Conservation (phyloP, 2,113 vertebrate species). For the Psilopogon haemacephalus region DNA sequence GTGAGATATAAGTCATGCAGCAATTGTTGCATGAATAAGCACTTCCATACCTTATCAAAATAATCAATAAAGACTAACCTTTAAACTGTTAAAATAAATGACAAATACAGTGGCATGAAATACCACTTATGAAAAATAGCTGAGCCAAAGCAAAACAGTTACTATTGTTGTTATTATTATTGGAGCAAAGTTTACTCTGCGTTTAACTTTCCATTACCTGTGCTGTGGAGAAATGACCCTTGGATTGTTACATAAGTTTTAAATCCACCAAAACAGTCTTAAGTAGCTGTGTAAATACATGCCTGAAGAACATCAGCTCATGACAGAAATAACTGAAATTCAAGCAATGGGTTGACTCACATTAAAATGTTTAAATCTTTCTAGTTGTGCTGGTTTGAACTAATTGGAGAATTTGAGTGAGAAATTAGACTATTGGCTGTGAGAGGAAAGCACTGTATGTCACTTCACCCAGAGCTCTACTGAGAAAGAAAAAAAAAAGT, state of each 20-base stretch:
- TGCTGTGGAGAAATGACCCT: not conserved
- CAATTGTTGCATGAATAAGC: not conserved
- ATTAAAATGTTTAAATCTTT: not conserved
- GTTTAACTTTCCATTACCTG: not conserved
- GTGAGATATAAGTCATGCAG: not conserved
- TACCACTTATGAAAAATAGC: not conserved
- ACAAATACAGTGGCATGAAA: not conserved
- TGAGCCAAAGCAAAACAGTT: not conserved
- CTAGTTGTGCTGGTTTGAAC: too few species aligned
- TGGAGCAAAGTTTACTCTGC: not conserved
- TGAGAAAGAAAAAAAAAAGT: too few species aligned
- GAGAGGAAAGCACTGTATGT: too few species aligned
- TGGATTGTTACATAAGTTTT: not conserved
- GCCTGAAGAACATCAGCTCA: not conserved
- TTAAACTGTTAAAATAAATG: not conserved
- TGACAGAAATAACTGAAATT: not conserved
- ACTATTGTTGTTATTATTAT: not conserved
- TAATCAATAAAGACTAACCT: not conserved
- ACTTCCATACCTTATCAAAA: not conserved
- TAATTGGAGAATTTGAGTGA: too few species aligned
- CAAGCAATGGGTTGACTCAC: not conserved
- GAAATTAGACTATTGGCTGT: too few species aligned
- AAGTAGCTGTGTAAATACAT: not conserved
- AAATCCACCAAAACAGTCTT: not conserved
- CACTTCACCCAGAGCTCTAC: too few species aligned